phyloP scores from a whole-genome alignment of 2,797 vertebrate genomes.

The Notamacropus eugenii region DNA sequence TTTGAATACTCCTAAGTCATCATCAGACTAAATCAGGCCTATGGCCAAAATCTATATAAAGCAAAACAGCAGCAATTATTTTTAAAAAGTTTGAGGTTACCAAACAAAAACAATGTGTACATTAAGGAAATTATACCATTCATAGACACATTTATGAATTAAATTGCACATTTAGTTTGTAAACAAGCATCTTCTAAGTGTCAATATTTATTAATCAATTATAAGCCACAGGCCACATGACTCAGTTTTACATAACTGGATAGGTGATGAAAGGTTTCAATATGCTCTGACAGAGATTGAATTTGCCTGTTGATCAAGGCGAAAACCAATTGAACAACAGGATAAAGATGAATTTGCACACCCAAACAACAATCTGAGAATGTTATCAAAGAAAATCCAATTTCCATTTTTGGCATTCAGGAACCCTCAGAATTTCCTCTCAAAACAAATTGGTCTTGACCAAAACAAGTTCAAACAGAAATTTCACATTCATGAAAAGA shows the following conservation, averaged over 20 bases:
- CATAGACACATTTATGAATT: background rate
- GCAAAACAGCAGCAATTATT: background rate
- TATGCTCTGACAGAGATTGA: background rate
- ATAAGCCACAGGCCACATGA: background rate
- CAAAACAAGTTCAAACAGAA: background rate
- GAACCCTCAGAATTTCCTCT: background rate
- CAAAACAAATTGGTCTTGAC: background rate
- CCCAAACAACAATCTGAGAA: background rate
- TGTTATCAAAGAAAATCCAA: background rate
- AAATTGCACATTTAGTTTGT: background rate
- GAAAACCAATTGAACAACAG: background rate
- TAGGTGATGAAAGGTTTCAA: background rate
- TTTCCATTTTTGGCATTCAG: background rate
- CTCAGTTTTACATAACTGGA: background rate
- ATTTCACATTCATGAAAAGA: background rate
- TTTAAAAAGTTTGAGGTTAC: background rate
- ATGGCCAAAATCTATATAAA: background rate
- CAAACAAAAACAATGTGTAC: background rate
- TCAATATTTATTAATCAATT: background rate
- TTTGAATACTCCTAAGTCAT: conserved; percentile 12
- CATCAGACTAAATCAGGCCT: background rate
- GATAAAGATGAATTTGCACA: background rate
- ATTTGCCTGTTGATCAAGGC: background rate
- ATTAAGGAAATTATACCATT: background rate
- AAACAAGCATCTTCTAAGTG: background rate